Base-by-base conservation (phyloP, 1,140 invertebrate species). In the Mactra quadrangularis region DNA sequence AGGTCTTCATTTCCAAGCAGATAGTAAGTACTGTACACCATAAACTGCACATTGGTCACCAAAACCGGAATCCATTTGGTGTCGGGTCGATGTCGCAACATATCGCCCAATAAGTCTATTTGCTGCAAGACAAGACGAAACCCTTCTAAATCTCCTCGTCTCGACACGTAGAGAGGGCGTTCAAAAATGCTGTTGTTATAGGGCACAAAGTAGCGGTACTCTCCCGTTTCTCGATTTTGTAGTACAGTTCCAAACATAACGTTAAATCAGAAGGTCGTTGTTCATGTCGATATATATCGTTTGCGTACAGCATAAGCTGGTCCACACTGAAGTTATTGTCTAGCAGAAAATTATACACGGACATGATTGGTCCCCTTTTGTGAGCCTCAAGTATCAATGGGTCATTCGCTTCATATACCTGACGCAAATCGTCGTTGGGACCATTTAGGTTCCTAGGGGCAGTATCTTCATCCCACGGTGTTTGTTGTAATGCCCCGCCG, bases 181-280 rank as follows among this genome's bases (percentile, higher is more conserved):
- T 68, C 50, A 3, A 78, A 68, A 38, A 78, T 38, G 19, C 27
- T 22, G n/a, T 68, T 66, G 45, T 78, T 68, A 17, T 66, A 31
- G n/a, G n/a, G n/a, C n/a, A n/a, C n/a, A n/a, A n/a, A n/a, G n/a
- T n/a, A n/a, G n/a, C n/a, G n/a, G n/a, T 55, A 78, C 27, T 76
- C n/a, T 22, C 57, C 59, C 25, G 74, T 62, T 41, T 62, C 35
- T 33, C 55, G 25, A 27, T 78, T 6, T 22, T 68, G 76, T n/a
- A 68, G 47, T 31, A 78, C 68, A 4, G 38, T 9, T 0, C 74
- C 74, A 35, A 76, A n/a, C n/a, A n/a, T n/a, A n/a, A n/a, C n/a
- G n/a, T n/a, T n/a, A n/a, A n/a, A n/a, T n/a, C n/a, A 50, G 62
- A 76, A 33, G 74, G 55, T n/a, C 15, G 22, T 62, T 76, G 74